Conservation (phyloP, 2,797 vertebrate genomes). For the Galago senegalensis region DNA sequence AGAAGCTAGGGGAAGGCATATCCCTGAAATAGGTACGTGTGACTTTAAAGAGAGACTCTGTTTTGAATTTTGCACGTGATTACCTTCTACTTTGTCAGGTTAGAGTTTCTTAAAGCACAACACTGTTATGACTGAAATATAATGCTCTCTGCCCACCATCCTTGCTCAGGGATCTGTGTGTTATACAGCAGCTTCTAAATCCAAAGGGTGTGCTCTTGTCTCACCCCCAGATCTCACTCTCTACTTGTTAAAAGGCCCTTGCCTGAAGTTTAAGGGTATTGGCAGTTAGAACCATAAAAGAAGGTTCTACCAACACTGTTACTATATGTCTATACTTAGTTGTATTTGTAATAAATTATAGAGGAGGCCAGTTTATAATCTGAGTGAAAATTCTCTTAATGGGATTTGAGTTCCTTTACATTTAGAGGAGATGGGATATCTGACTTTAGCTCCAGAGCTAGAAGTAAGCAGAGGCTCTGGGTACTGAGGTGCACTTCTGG, state of each 20-base stretch:
- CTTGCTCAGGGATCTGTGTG: neutral
- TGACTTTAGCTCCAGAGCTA: neutral
- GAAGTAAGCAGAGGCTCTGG: slow-evolving; percentile 29
- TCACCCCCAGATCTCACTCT: neutral
- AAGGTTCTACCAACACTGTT: neutral
- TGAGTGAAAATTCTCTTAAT: neutral
- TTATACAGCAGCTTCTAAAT: neutral
- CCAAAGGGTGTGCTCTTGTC: neutral
- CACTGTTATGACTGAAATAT: neutral
- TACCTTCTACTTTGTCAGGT: slow-evolving; percentile 43
- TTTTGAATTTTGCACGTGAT: slow-evolving; percentile 38
- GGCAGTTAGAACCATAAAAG: neutral
- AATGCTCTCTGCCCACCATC: neutral
- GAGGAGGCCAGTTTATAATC: neutral
- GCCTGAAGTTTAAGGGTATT: neutral
- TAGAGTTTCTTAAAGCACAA: slow-evolving; percentile 37
- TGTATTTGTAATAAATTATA: neutral
- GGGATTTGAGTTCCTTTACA: neutral
- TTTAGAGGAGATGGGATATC: neutral
- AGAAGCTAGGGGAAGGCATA: neutral
- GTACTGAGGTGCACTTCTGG: neutral
- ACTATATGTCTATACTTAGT: neutral
- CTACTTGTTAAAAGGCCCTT: neutral
- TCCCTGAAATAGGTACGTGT: neutral
- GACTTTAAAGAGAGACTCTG: slow-evolving; percentile 56